Evolutionary conservation across 30 jellyfish, hydroid and myxozoan genomes (phyloP).

Genomic region (Rhopilema esculentum): DNA sequence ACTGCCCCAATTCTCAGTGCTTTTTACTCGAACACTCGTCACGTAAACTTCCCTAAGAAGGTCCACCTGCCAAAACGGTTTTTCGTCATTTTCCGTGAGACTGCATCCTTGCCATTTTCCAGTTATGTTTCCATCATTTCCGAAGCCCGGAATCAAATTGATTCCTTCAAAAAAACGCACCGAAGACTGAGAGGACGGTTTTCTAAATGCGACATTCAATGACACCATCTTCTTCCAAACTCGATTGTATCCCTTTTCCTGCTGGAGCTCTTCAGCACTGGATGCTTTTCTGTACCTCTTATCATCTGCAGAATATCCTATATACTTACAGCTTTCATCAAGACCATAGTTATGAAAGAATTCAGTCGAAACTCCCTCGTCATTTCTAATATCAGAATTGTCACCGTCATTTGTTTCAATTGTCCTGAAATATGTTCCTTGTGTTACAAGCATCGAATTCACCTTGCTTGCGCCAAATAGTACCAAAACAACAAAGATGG

Average conservation of each 20-base stretch:
- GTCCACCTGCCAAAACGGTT: slow-evolving; percentile 23
- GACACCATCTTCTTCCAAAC: slow-evolving; percentile 12
- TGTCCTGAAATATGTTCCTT: neutral
- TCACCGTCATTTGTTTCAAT: neutral
- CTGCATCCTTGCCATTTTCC: slow-evolving; percentile 2
- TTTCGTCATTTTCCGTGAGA: neutral
- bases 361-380: neutral
- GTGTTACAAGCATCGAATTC: neutral
- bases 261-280: neutral
- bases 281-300: neutral
- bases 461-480: no score
- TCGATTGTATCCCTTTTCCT: neutral
- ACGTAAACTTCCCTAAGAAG: neutral
- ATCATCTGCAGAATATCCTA: neutral
- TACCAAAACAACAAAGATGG: no score
- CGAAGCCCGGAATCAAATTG: neutral
- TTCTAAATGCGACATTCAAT: neutral
- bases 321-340: slow-evolving; percentile 12
- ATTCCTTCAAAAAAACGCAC: neutral
- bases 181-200: neutral
- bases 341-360: slow-evolving; percentile 13
- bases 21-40: neutral
- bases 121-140: neutral
- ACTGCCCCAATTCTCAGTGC: neutral
- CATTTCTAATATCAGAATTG: neutral